Conservation (phyloP, 1,140 invertebrate species). For the Drosophila murphyi region DNA sequence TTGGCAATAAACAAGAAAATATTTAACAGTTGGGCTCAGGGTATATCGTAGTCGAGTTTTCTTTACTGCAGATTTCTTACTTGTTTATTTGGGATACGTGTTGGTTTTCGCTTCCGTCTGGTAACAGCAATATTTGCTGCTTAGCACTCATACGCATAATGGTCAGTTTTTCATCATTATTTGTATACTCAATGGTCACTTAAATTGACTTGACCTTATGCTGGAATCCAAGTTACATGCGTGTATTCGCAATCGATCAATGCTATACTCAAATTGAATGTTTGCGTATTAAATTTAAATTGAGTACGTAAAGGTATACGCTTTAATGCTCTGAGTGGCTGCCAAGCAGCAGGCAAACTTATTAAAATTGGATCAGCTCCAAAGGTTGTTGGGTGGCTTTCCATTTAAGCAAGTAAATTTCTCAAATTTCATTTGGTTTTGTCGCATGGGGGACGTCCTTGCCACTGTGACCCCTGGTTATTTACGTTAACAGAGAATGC, state of each 20-base stretch:
- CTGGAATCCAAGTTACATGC: not conserved
- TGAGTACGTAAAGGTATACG: slow-evolving; percentile 27
- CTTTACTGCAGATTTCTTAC: too few species aligned
- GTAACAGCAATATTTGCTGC: not conserved
- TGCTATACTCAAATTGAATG: not conserved
- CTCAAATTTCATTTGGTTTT: slow-evolving; percentile 21
- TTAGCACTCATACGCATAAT: not conserved
- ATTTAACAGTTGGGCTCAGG: too few species aligned
- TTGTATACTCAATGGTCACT: not conserved
- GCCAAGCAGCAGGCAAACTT: slow-evolving; percentile 55
- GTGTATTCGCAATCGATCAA: not conserved
- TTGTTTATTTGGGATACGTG: not conserved
- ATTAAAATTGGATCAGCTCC: slow-evolving; percentile 48
- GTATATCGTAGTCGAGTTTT: too few species aligned
- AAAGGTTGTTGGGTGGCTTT: slow-evolving; percentile 27
- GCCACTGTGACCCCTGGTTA: slow-evolving; percentile 8
- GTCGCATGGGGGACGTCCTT: not conserved
- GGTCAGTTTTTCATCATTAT: not conserved
- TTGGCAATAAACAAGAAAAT: too few species aligned
- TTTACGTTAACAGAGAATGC: slow-evolving; percentile 56
- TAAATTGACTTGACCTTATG: not conserved
- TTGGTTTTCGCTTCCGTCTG: not conserved
- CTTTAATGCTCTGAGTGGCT: slow-evolving; percentile 16
- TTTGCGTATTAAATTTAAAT: slow-evolving; percentile 15
- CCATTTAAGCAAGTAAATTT: slow-evolving; percentile 26